Base-by-base conservation (phyloP, 2,797 vertebrate genomes). In the Eleutherodactylus coqui region DNA sequence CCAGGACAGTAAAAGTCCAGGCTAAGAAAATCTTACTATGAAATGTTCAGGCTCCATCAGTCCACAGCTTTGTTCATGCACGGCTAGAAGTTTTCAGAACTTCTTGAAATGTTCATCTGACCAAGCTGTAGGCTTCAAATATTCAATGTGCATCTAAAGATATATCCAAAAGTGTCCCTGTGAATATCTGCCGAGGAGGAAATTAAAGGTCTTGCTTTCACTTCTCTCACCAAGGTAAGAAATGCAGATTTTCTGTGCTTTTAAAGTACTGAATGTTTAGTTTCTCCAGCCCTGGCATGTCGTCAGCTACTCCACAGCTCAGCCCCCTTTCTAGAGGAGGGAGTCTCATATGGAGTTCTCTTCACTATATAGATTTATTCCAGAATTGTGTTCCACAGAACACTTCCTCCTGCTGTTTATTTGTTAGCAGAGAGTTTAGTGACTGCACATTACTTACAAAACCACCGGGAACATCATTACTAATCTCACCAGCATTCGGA, bases 201-300 rank as follows among this genome's bases (percentile, higher is more conserved):
- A 58, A 73, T 53, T n/a, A 34, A 73, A 8, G 45, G 19, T 47
- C 76, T 72, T 80, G 29, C 10, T 21, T 34, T 11, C 7, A 27
- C 53, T 70, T 43, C 60, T 83, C 75, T 85, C 55, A 53, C 24
- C 7, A n/a, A 34, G 80, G 87, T 88, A 79, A 81, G 79, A 87
- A 90, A 83, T 72, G 0, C n/a, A 87, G 77, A 79, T 84, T 49
- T 75, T 32, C 5, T 78, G 51, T 8, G 79, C 87, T 86, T 83
- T 88, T 86, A 86, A 84, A 85, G 58, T 73, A 85, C 55, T 81
- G 82, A 79, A 87, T 69, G 69, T 81, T 83, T 87, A 47, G 64
- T 69, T 81, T 75, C 41, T 75, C 82, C 86, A 87, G 70, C 86
- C 86, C 82, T 41, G 76, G 45, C 29, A 47, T 87, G 86, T 75